phyloP scores from a whole-genome alignment of 2,797 vertebrate genomes.

The Etheostoma nigrum region DNA sequence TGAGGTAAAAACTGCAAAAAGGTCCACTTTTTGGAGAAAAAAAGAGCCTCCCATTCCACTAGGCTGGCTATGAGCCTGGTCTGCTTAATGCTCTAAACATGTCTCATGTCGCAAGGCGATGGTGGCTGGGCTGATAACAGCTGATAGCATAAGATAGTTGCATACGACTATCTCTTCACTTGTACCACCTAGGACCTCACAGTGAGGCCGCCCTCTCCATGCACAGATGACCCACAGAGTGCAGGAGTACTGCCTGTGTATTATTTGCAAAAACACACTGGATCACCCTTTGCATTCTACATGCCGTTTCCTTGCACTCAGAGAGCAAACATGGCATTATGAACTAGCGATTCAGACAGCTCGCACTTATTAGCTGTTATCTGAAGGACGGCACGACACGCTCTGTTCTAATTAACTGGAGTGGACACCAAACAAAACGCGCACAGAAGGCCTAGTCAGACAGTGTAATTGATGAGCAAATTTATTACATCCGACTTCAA shows the following conservation, averaged over 20 bases:
- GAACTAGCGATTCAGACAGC: constrained; percentile 55
- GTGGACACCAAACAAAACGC: constrained; percentile 71
- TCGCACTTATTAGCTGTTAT: constrained; percentile 71
- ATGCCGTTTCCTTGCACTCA: neutral
- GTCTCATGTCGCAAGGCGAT: constrained; percentile 30
- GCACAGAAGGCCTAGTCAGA: constrained; percentile 43
- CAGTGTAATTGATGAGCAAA: constrained; percentile 72
- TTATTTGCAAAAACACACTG: constrained; percentile 14
- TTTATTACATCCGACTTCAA: constrained; percentile 72
- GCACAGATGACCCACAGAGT: constrained; percentile 16
- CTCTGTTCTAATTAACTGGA: constrained; percentile 75
- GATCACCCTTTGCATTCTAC: neutral
- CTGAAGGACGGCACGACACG: constrained; percentile 67
- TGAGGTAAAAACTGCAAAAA: too few species aligned
- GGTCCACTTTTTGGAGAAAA: too few species aligned
- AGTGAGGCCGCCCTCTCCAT: neutral
- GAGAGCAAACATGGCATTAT: constrained; percentile 36
- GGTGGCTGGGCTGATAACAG: constrained; percentile 40
- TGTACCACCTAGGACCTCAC: neutral
- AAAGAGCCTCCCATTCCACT: too few species aligned
- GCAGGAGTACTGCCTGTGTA: neutral
- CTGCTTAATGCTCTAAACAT: constrained; percentile 23
- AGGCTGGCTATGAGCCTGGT: too few species aligned
- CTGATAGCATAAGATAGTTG: constrained; percentile 56
- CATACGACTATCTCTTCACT: constrained; percentile 29